Evolutionary conservation across 1,140 invertebrate species (phyloP).

Genomic region (Neomicropteryx cornuta): DNA sequence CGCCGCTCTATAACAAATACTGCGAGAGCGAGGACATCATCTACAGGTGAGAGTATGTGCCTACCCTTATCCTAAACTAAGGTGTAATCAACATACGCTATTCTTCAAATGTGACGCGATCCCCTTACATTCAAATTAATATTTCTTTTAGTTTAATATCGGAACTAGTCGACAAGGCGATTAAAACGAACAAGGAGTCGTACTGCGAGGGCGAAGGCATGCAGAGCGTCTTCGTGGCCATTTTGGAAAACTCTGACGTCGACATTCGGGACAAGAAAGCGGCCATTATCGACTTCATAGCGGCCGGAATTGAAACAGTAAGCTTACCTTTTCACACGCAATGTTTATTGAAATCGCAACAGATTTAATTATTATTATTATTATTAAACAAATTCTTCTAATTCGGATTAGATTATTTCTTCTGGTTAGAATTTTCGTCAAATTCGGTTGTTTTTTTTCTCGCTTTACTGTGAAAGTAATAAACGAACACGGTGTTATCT

Average conservation of each 20-base stretch:
- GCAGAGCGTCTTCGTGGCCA: conserved; percentile 61
- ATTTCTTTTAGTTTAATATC: conserved; percentile 56
- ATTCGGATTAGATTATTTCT: too few species aligned
- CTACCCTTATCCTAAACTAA: too few species aligned
- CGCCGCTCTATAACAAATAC: conserved; percentile 58
- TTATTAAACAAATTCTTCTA: too few species aligned
- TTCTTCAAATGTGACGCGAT: conserved; percentile 1
- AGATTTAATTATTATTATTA: too few species aligned
- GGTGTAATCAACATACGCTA: background rate
- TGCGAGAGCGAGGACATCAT: conserved; percentile 66
- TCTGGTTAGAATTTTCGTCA: too few species aligned
- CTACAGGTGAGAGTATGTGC: conserved; percentile 52
- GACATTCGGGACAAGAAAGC: conserved; percentile 74
- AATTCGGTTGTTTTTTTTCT: too few species aligned
- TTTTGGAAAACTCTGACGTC: conserved; percentile 55
- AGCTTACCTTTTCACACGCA: conserved; percentile 20
- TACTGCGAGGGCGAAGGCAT: conserved; percentile 45
- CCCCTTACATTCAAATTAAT: background rate
- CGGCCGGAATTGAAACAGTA: conserved; percentile 76
- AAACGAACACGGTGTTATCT: too few species aligned
- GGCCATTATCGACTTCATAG: conserved; percentile 76
- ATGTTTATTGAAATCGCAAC: conserved; percentile 3
- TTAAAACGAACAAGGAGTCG: conserved; percentile 35
- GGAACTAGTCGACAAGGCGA: conserved; percentile 60
- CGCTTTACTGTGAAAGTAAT: too few species aligned